phyloP scores from a whole-genome alignment of 2,888 invertebrate genomes.

The Dryadula phaetusa region DNA sequence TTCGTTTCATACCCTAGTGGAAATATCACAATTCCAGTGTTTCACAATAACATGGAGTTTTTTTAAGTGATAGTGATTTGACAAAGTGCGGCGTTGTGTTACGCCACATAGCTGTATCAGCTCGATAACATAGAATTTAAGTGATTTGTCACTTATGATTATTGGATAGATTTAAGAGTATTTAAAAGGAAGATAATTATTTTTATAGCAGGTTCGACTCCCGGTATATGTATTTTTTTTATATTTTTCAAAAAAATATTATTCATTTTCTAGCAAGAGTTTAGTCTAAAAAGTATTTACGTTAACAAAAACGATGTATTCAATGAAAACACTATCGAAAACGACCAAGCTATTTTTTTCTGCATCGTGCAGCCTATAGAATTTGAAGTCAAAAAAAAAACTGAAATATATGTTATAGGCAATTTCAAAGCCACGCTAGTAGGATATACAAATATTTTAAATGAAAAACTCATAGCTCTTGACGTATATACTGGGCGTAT shows the following conservation, averaged over 20 bases:
- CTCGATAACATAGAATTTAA: too few relatives aligned
- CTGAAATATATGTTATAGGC: too few relatives aligned
- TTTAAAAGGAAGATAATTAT: too few relatives aligned
- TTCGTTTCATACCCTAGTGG: neutral
- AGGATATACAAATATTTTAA: slow-evolving; percentile 22
- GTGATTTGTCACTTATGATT: too few relatives aligned
- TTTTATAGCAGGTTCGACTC: too few relatives aligned
- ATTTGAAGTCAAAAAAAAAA: neutral
- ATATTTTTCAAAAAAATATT: too few relatives aligned
- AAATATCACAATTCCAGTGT: neutral
- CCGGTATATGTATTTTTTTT: neutral
- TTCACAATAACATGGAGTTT: neutral
- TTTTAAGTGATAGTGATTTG: too few relatives aligned
- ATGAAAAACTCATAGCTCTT: slow-evolving; percentile 38
- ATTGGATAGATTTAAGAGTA: too few relatives aligned
- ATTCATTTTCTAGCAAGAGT: too few relatives aligned
- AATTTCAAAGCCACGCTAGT: slow-evolving; percentile 2
- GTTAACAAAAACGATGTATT: neutral
- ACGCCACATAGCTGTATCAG: too few relatives aligned
- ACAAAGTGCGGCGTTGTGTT: too few relatives aligned
- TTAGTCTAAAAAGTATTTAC: too few relatives aligned
- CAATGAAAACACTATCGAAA: neutral
- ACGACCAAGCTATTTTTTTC: slow-evolving; percentile 1
- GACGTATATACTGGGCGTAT: slow-evolving; percentile 44
- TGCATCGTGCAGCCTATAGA: neutral